phyloP scores from a whole-genome alignment of 2,888 invertebrate genomes.

The Drosophila macrospina region DNA sequence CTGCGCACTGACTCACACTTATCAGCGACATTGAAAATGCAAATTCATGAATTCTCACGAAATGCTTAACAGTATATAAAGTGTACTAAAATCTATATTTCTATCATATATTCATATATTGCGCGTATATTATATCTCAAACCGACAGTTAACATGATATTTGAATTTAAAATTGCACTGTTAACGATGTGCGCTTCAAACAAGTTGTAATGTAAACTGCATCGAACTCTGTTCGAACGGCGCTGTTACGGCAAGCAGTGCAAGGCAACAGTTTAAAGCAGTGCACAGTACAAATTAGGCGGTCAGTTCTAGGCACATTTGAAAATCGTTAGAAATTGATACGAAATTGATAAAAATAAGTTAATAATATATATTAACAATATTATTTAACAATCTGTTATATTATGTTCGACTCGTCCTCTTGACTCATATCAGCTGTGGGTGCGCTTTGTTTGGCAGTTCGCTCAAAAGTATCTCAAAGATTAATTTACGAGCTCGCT shows the following conservation, averaged over 20 bases:
- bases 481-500: conserved; percentile 54
- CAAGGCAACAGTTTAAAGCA: conserved; percentile 28
- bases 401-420: conserved; percentile 1
- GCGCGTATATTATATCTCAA: conserved; percentile 20
- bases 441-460: conserved; percentile 19
- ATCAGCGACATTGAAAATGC: conserved; percentile 16
- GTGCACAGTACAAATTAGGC: conserved; percentile 18
- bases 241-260: conserved; percentile 37
- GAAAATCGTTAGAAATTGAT: conserved; percentile 13
- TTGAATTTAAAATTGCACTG: conserved; percentile 24
- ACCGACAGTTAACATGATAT: conserved; percentile 6
- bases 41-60: conserved; percentile 30
- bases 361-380: no score
- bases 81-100: not conserved
- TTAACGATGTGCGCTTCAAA: conserved; percentile 25
- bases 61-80: not conserved
- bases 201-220: conserved; percentile 37
- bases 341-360: not conserved
- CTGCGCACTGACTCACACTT: conserved; percentile 41
- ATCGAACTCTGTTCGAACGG: conserved; percentile 1
- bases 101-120: conserved; percentile 11
- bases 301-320: conserved; percentile 30
- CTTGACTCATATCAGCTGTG: conserved; percentile 26
- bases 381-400: no score
- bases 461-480: conserved; percentile 28